Evolutionary conservation across 2,888 invertebrate species (phyloP).

Genomic region (Auanema freiburgensis): DNA sequence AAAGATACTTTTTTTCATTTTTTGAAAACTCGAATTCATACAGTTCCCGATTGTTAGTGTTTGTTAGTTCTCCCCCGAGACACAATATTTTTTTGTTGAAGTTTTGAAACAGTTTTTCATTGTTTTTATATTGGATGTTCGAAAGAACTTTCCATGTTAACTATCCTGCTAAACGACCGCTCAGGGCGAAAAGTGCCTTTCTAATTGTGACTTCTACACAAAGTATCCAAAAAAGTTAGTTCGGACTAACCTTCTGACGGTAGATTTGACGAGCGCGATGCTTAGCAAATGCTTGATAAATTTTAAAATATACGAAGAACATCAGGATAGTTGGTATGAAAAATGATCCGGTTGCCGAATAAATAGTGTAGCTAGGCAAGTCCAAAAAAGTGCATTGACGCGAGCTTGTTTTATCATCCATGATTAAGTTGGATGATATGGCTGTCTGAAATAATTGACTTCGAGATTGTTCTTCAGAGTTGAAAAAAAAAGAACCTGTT

Average conservation of each 20-base stretch:
- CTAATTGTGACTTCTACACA: not conserved
- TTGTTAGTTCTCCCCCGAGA: too few relatives aligned
- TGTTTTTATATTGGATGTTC: too few relatives aligned
- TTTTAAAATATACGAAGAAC: conserved; percentile 98
- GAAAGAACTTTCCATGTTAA: too few relatives aligned
- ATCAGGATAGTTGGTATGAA: conserved; percentile 98
- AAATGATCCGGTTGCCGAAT: conserved; percentile 77
- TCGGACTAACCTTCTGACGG: conserved; percentile 63
- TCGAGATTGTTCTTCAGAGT: not conserved
- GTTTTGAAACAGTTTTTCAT: too few relatives aligned
- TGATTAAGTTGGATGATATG: conserved; percentile 34
- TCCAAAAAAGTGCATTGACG: conserved; percentile 60
- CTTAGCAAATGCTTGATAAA: conserved; percentile 73
- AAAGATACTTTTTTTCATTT: too few relatives aligned
- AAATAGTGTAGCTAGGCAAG: conserved; percentile 67
- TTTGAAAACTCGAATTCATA: too few relatives aligned
- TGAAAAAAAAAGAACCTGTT: conserved; percentile 45
- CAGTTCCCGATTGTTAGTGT: too few relatives aligned
- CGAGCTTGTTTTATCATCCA: conserved; percentile 37
- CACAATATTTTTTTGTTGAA: too few relatives aligned
- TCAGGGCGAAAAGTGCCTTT: too few relatives aligned
- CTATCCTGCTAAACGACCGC: too few relatives aligned
- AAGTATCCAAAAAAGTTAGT: too few relatives aligned
- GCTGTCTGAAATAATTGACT: conserved; percentile 31
- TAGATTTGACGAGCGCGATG: conserved; percentile 65